Evolutionary conservation across 2,113 vertebrate genomes (phyloP), one percentile per base, ranked within the genome.

Genomic region (Anser cygnoides): DNA sequence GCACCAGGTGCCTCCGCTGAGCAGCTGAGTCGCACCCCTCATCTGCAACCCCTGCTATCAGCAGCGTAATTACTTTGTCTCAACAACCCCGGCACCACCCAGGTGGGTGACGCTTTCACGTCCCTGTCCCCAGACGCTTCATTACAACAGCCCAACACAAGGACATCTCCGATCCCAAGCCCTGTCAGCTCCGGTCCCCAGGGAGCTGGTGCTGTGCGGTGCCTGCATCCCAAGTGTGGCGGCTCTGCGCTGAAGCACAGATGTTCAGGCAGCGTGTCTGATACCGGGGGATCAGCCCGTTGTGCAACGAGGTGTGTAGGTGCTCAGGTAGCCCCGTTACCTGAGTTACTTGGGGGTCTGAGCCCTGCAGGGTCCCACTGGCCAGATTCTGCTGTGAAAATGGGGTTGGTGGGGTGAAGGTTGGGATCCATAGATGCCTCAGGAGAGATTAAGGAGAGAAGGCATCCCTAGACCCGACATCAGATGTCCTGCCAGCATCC

Each of bases 101-200:
- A 0, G 72, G 25, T 4, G 85, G 85, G 75, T 18, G 39, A 13
- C 58, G 1, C 39, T 75, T 65, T 41, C 92, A 52, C 15, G 37
- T 57, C 4, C 37, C 91, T 90, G 19, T 89, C 94, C 94, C 95
- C 80, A 89, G 92, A 86, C 84, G 16, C 94, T 87, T 95, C 85
- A 52, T 94, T 92, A 87, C 33, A 77, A 5, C 54, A 93, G 87
- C 77, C 93, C 4, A 9, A 82, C 41, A 77, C 0, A 9, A 63
- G 94, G 25, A 0, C n/a, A 52, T 73, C 76, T 84, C 76, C 77
- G 83, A 90, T 63, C 68, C 76, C 9, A 2, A 63, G 66, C 35
- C 41, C 77, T 29, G 52, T 41, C 66, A 92, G 71, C 31, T 41
- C 41, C 11, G 52, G 49, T 75, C 93, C 61, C 93, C 1, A 7